Conservation (phyloP, 2,113 vertebrate genomes). For the Channa argus region DNA sequence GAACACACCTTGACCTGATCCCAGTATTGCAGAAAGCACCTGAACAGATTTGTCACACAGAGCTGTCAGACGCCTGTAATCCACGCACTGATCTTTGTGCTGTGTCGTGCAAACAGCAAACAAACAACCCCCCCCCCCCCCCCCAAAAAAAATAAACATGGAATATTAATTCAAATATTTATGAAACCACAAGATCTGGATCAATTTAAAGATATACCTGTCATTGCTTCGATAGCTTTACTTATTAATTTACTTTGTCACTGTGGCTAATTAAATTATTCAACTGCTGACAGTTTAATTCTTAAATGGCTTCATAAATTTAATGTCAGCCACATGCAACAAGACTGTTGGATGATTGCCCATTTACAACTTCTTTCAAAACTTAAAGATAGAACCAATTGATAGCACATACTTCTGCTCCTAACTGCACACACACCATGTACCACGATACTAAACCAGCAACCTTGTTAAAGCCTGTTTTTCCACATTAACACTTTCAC, state of each 20-base stretch:
- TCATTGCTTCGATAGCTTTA: conserved; percentile 21
- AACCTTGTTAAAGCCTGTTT: conserved; percentile 17
- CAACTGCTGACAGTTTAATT: conserved; percentile 65
- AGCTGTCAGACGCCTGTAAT: conserved; percentile 20
- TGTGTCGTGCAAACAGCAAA: conserved; percentile 31
- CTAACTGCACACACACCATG: conserved; percentile 19
- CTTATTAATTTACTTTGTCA: conserved; percentile 14
- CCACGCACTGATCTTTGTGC: conserved; percentile 47
- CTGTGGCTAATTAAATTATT: conserved; percentile 43
- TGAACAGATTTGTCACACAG: conserved; percentile 26
- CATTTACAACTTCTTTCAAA: conserved; percentile 38
- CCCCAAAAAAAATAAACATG: conserved; percentile 63
- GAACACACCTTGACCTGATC: conserved; percentile 44
- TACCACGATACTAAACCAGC: conserved; percentile 35
- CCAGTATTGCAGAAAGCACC: not conserved
- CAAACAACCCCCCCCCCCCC: no score
- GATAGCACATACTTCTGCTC: conserved; percentile 51
- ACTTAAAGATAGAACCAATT: conserved; percentile 50
- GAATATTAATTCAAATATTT: conserved; percentile 23
- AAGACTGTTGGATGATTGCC: conserved; percentile 56
- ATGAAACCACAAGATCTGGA: conserved; percentile 8
- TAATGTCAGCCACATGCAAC: conserved; percentile 44
- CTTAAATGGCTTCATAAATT: conserved; percentile 42
- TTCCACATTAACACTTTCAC: no score
- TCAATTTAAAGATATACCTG: conserved; percentile 19